These are phyloP conservation scores for Macrocentrus cingulum DNA, from an alignment of 1,140 invertebrate genomes.

Conservation along the genomic window DNA sequence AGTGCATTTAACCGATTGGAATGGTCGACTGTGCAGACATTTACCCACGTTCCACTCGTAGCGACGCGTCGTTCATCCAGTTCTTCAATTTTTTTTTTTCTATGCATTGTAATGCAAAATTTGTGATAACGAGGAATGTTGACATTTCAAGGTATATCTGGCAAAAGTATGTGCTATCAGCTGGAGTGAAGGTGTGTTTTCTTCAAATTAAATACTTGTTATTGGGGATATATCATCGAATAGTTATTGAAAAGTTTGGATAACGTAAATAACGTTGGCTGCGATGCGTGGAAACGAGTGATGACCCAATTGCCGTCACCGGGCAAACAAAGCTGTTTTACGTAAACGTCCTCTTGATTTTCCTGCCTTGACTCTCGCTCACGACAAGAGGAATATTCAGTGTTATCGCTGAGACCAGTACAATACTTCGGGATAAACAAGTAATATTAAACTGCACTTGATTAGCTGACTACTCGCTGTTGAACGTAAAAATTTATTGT, in stretches of 20 bases:
- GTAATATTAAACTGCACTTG: neutral
- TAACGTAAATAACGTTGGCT: conserved; percentile 19
- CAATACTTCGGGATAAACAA: neutral
- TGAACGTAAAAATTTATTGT: no score
- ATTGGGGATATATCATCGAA: neutral
- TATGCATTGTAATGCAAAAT: conserved; percentile 6
- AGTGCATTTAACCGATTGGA: conserved; percentile 22
- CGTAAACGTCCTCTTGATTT: conserved; percentile 11
- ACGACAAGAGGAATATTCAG: neutral
- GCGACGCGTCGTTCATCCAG: neutral
- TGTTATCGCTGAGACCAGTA: neutral
- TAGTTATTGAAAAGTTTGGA: conserved; percentile 2
- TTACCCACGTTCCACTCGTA: conserved; percentile 6
- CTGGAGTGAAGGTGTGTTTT: no score
- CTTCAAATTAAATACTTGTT: no score
- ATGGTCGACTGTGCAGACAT: conserved; percentile 15
- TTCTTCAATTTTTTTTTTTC: neutral
- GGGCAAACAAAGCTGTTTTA: conserved; percentile 30
- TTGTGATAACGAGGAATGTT: neutral
- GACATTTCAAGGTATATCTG: no score
- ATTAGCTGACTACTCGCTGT: neutral
- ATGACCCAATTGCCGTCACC: conserved; percentile 27
- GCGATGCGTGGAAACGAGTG: conserved; percentile 12
- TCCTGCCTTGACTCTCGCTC: neutral
- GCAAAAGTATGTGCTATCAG: no score